Conservation (phyloP, 2,797 vertebrate species). For the Leuciscus waleckii region DNA sequence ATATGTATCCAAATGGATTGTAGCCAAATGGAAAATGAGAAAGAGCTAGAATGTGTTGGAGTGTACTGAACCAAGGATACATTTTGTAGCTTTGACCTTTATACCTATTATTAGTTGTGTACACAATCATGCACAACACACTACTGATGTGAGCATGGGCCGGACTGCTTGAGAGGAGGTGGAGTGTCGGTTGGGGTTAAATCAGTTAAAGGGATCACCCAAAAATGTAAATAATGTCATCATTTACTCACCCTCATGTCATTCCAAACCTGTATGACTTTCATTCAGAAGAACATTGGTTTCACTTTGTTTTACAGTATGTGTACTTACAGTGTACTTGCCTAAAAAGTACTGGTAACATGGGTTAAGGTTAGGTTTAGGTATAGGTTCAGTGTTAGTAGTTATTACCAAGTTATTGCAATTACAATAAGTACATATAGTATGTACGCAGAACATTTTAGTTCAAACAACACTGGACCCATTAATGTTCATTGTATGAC, state of each 20-base stretch:
- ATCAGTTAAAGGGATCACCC: neutral
- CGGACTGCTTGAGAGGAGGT: neutral
- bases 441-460: neutral
- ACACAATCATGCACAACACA: neutral
- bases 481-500: neutral
- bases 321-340: no score
- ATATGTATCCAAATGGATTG: neutral
- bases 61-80: neutral
- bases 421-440: no score
- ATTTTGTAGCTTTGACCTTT: neutral
- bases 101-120: neutral
- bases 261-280: neutral
- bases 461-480: neutral
- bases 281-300: neutral
- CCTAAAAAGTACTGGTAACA: no score
- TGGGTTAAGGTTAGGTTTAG: no score
- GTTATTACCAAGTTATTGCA: no score
- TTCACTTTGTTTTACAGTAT: no score
- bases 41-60: slow-evolving; percentile 2
- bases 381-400: no score
- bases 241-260: neutral
- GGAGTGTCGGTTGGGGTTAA: neutral
- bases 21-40: neutral
- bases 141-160: neutral
- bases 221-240: neutral